Base-by-base conservation (phyloP, 2,797 vertebrate species). In the Chromobotia macracanthus region DNA sequence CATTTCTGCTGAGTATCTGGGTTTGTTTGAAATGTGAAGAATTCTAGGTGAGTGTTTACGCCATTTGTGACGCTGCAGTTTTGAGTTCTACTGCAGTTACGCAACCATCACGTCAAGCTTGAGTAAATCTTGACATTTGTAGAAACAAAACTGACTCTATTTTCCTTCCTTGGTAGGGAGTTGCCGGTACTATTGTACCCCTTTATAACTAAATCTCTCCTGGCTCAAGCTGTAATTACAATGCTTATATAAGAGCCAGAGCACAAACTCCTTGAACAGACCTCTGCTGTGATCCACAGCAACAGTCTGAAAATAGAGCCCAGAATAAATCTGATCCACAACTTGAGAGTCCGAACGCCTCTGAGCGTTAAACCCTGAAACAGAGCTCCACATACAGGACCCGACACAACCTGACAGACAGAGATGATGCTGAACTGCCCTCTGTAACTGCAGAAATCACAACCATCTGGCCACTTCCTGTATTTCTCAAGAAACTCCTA, bases 251-350 rank as follows among this genome's bases (percentile, higher is more conserved):
- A 28, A 50, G 75, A 38, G 23, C 31, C 19, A 75, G 41, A 41
- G 53, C 3, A 5, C 66, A 79, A 53, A 48, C 19, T 67, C 44
- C 16, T 74, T 16, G 19, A 58, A 44, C 5, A 44, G 61, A 60
- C 44, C 38, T 68, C 28, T 76, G 66, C 72, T 75, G 31, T 35
- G 41, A 28, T 41, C 38, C 25, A 31, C 44, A 56, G 38, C 64
- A 66, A 21, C 60, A 83, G 77, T 60, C 75, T 64, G 53, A 70
- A 83, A 85, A 72, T 72, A 82, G 64, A 73, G 46, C 74, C 72
- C 63, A 83, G 50, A 83, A 80, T 80, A 77, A 35, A 77, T 74
- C 81, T 73, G 1, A 41, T 69, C 50, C 71, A 80, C 79, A 81
- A 78, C 65, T n/a, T 70, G 48, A 78, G 65, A 66, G 44, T 2